Evolutionary conservation across 2,797 vertebrate genomes (phyloP).

Genomic region (Taeniopygia guttata): DNA sequence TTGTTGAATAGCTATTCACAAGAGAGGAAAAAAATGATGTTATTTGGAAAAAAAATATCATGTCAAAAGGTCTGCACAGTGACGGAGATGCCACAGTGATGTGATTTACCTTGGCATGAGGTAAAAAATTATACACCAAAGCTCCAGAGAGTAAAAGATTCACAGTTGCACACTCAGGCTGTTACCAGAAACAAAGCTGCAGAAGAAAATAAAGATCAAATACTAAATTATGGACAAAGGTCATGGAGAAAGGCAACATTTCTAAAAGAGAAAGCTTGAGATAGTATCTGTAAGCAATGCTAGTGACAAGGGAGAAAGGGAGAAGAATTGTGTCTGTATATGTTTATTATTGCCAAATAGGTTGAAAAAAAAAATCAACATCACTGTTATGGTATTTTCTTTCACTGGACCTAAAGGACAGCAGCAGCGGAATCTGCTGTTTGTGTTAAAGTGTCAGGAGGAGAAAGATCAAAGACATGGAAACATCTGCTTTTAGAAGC

Average conservation of each 20-base stretch:
- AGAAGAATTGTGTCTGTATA: background rate
- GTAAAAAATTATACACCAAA: background rate
- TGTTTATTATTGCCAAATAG: conserved; percentile 37
- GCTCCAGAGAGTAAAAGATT: background rate
- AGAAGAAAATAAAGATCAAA: conserved; percentile 13
- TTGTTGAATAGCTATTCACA: background rate
- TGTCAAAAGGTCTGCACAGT: background rate
- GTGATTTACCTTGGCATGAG: background rate
- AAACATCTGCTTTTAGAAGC: conserved; percentile 62
- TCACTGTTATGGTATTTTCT: conserved; percentile 32
- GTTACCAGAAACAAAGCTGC: background rate
- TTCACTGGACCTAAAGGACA: conserved; percentile 28
- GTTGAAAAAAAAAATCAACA: background rate
- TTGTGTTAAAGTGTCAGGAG: conserved; percentile 59
- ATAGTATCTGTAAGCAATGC: background rate
- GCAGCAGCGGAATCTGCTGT: conserved; percentile 43
- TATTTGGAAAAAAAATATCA: background rate
- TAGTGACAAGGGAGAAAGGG: background rate
- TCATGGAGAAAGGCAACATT: background rate
- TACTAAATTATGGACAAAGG: background rate
- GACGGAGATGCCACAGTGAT: background rate
- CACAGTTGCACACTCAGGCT: background rate
- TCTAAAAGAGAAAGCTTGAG: conserved; percentile 11
- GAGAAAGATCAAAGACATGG: conserved; percentile 52
- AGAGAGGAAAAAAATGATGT: background rate